phyloP scores from a whole-genome alignment of 2,888 invertebrate species.

The Adineta ricciae region DNA sequence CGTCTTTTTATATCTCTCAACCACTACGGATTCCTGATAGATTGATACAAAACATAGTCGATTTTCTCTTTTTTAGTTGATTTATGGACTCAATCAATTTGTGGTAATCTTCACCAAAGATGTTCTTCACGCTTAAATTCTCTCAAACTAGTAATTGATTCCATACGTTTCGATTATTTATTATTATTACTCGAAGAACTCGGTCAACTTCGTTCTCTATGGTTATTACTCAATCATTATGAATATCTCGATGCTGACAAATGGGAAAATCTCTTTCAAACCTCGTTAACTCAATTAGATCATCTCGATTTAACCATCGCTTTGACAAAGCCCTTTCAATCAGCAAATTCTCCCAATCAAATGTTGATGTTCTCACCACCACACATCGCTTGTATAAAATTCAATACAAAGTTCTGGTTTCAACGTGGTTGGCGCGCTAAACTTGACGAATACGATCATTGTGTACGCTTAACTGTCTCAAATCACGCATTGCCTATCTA shows the following conservation, averaged over 20 bases:
- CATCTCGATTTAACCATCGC: background rate
- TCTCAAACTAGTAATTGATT: background rate
- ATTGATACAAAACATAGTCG: background rate
- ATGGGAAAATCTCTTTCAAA: background rate
- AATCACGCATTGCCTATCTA: background rate
- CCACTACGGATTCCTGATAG: too few relatives aligned
- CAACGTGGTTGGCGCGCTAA: background rate
- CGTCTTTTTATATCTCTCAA: too few relatives aligned
- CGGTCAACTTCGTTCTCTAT: background rate
- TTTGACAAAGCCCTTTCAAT: background rate
- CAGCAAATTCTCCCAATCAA: background rate
- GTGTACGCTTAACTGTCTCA: background rate
- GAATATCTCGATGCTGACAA: background rate
- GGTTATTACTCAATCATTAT: background rate
- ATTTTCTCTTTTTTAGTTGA: background rate
- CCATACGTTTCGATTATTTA: conserved; percentile 2
- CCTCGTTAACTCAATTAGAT: background rate
- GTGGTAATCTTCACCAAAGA: background rate
- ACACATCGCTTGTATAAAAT: background rate
- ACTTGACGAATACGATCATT: background rate
- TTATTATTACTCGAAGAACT: background rate
- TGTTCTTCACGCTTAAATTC: background rate
- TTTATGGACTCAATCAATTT: background rate
- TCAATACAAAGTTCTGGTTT: background rate
- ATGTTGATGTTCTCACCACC: background rate